Base-by-base conservation (phyloP, 1,140 invertebrate species). In the Coptotermes formosanus region DNA sequence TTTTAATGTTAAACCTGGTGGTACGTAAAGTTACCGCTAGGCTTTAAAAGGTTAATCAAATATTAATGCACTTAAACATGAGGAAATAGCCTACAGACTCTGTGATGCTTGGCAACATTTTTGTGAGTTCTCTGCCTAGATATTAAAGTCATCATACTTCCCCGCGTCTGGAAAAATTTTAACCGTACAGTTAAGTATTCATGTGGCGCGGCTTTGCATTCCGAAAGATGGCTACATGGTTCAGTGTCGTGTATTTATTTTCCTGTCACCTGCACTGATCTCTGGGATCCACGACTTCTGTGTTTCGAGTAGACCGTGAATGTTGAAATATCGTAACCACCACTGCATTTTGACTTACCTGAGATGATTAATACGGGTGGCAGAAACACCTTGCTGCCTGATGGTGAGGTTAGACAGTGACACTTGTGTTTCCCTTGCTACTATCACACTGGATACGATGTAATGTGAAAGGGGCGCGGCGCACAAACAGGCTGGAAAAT, bases 401-500 rank as follows among this genome's bases (percentile, higher is more conserved):
- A 30, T 75, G 64, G 25, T 75, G n/a, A 12, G 64, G 3, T 69
- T 21, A n/a, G 25, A 30, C 64, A 6, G 7, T n/a, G 64, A 75
- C 9, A 75, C 59, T 23, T 64, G 59, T n/a, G 21, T 64, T 64
- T 64, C 59, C 12, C 64, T 75, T 25, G 64, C 64, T 75, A 75
- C 64, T 3, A 30, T n/a, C 64, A 75, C 64, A 75, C 64, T 75
- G 64, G 64, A 30, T 75, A n/a, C 64, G 64, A 75, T 75, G 64
- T n/a, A n/a, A 30, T 75, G 64, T 75, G 64, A 30, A 75, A 75
- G 64, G 64, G 64, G 64, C 64, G 64, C 64, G 64, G 64, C n/a
- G 64, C 64, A 30, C 25, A 12, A 30, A 75, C 25, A 30, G 25
- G 64, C 64, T 75, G 64, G 64, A 75, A 75, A 75, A 75, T 75